Evolutionary conservation across 2,797 vertebrate genomes (phyloP), one percentile per base, ranked within the genome.

Genomic region (Danio albolineatus): DNA sequence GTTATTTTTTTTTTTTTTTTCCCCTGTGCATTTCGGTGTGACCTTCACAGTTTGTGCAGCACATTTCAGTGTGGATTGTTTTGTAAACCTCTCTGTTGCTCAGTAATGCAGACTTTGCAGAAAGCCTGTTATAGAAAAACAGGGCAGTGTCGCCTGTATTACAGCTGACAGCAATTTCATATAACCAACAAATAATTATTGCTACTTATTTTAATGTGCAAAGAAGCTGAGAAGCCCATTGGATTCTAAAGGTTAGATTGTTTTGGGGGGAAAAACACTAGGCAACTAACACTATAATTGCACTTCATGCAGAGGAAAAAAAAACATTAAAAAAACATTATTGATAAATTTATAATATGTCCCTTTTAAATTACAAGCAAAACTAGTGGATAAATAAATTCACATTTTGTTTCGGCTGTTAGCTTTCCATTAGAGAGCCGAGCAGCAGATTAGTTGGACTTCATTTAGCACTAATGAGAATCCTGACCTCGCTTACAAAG

Each of bases 401-500:
- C 28, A 39, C 5, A 13, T 65, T 53, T 76, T 64, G 6, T 65
- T 54, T 21, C 5, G n/a, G 41, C 16, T 44, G 38, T 56, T 10
- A 46, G 57, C 36, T 41, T 71, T 62, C 7, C 39, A 44, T 44
- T 43, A 17, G 10, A 14, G 36, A 60, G 56, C 60, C 7, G 12
- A 64, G 21, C 38, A 54, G 28, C 21, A 53, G 64, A 69, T 64
- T 76, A 76, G 73, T 64, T 46, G 56, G 62, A 51, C 57, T 75
- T 75, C 28, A 57, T 57, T 57, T 66, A 74, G 21, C 72, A 73
- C 71, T 59, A 62, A 73, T 80, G 71, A 73, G 61, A 73, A 74
- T 54, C 12, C 56, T 75, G 61, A 74, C 49, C 73, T 48, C 46
- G 13, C 39, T 28, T 67, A 36, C 19, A 67, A 43, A 62, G 39